Conservation (phyloP, 2,888 invertebrate genomes). For the Anthrax anthrax region DNA sequence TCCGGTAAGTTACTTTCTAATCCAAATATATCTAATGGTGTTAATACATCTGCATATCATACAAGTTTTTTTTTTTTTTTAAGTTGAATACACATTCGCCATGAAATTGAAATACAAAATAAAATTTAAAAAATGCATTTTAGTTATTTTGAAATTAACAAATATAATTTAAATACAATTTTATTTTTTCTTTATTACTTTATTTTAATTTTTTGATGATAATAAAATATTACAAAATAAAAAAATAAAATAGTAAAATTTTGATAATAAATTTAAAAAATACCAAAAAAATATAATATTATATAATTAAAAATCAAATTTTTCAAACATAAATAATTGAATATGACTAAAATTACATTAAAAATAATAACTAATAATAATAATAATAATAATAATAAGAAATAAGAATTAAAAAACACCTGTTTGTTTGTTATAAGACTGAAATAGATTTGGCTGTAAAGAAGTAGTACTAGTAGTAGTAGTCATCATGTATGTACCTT, state of each 20-base stretch:
- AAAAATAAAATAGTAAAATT: not conserved
- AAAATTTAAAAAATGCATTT: not conserved
- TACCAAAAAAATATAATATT: not conserved
- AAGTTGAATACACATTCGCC: conserved; percentile 6
- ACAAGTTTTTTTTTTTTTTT: too few relatives aligned
- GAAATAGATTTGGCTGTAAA: not conserved
- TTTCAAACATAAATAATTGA: not conserved
- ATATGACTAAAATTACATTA: not conserved
- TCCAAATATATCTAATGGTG: conserved; percentile 74
- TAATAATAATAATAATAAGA: not conserved
- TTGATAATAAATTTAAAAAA: too few relatives aligned
- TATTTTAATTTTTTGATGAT: too few relatives aligned
- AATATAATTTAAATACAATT: not conserved
- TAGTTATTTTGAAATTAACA: conserved; percentile 6
- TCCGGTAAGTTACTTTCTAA: conserved; percentile 86
- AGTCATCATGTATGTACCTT: conserved; percentile 5
- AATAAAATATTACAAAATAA: not conserved
- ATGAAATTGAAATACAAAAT: conserved; percentile 10
- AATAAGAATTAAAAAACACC: not conserved
- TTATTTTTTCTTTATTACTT: too few relatives aligned
- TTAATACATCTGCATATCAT: conserved; percentile 69
- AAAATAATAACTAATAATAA: not conserved
- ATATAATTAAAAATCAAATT: not conserved
- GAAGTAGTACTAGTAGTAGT: not conserved
- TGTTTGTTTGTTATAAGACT: not conserved